phyloP scores from a whole-genome alignment of 2,888 invertebrate species.

The Netelia fuscicornis region DNA sequence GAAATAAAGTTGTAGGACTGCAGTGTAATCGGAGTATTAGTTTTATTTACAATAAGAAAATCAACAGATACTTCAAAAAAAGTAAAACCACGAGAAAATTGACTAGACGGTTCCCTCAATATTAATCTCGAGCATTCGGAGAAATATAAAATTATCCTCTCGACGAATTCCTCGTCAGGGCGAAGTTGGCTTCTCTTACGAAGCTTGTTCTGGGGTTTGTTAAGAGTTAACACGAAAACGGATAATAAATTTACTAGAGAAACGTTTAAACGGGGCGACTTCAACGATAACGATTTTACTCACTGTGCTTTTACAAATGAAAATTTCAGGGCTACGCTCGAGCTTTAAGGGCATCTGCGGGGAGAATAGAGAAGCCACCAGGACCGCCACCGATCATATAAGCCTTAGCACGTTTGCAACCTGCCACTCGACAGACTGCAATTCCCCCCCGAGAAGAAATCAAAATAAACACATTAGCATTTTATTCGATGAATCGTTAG shows the following conservation, averaged over 20 bases:
- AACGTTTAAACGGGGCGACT: conserved; percentile 43
- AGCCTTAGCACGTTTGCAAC: conserved; percentile 79
- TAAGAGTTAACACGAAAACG: conserved; percentile 22
- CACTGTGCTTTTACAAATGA: conserved; percentile 79
- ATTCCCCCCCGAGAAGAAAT: conserved; percentile 67
- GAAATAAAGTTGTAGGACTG: neutral
- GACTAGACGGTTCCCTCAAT: conserved; percentile 8
- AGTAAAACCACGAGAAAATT: conserved; percentile 51
- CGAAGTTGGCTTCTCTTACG: conserved; percentile 28
- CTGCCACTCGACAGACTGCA: conserved; percentile 81
- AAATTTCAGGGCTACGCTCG: conserved; percentile 75
- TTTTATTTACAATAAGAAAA: conserved; percentile 36
- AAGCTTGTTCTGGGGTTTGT: conserved; percentile 14
- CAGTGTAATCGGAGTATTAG: neutral
- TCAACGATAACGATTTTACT: conserved; percentile 75
- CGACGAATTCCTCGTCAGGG: conserved; percentile 34
- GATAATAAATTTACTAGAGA: conserved; percentile 36
- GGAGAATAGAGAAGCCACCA: conserved; percentile 79
- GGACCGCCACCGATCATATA: conserved; percentile 80
- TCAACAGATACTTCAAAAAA: conserved; percentile 1
- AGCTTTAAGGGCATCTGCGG: conserved; percentile 78
- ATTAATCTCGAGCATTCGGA: conserved; percentile 34
- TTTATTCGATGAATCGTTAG: neutral
- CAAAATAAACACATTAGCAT: conserved; percentile 74
- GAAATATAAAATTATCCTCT: conserved; percentile 34